Evolutionary conservation across 2,113 vertebrate species (phyloP).

Genomic region (Clarias gariepinus): DNA sequence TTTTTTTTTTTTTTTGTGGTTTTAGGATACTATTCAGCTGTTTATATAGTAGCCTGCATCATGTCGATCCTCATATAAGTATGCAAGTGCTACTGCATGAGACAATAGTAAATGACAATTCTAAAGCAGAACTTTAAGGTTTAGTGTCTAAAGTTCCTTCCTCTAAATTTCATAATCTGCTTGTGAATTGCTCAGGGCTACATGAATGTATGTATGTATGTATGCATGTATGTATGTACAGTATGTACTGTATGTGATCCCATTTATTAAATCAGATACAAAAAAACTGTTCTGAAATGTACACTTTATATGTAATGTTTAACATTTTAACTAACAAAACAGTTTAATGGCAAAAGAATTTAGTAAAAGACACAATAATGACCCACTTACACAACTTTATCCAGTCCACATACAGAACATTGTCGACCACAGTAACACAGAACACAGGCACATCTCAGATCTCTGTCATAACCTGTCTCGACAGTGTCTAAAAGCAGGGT

Average conservation of each 20-base stretch:
- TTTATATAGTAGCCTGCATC: background rate
- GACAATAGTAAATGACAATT: background rate
- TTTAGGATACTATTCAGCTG: background rate
- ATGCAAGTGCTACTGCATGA: background rate
- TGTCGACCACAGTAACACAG: background rate
- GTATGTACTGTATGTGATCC: background rate
- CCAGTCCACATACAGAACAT: background rate
- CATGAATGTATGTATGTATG: too few relatives aligned
- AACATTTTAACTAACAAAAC: background rate
- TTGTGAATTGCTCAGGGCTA: background rate
- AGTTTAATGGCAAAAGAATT: background rate
- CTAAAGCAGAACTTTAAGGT: background rate
- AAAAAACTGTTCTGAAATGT: too few relatives aligned
- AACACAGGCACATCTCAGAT: background rate
- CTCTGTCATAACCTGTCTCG: background rate
- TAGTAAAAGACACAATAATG: background rate
- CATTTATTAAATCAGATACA: background rate
- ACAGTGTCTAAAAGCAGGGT: background rate
- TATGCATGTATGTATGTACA: too few relatives aligned
- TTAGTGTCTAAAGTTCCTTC: background rate
- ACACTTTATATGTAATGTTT: too few relatives aligned
- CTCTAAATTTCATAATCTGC: background rate
- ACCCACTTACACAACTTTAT: background rate
- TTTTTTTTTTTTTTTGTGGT: background rate
- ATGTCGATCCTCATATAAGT: background rate